Percentiles rank a stretch among this genome's conserved stretches.
These are phyloP conservation scores for Eudiplozoon nipponicum DNA, from an alignment of 2,888 invertebrate species.

Conservation along the genomic window DNA sequence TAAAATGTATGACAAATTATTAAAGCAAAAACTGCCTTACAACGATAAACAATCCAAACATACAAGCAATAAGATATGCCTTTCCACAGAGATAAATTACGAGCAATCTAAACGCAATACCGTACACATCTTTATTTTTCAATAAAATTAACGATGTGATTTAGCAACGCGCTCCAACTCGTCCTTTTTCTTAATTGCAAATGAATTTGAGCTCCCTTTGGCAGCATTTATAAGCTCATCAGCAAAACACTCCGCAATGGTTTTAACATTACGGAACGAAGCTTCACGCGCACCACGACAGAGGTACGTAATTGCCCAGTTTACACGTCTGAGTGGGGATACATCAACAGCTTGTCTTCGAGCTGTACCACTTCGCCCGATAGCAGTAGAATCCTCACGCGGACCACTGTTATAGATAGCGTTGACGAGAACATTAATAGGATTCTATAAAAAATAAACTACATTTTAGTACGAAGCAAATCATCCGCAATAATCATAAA, in stretches of 20 bases:
- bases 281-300: slow-evolving; percentile 96
- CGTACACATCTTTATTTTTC: no score
- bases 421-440: slow-evolving; percentile 50
- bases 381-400: slow-evolving; percentile 94
- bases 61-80: no score
- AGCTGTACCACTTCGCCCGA: slow-evolving; percentile 98
- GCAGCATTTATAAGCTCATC: slow-evolving; percentile 98
- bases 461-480: no score
- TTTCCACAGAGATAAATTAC: no score
- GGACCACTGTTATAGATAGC: slow-evolving; percentile 97
- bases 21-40: no score
- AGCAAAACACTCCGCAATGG: slow-evolving; percentile 92
- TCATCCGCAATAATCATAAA: no score
- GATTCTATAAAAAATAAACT: no score
- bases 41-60: no score
- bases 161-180: slow-evolving; percentile 99
- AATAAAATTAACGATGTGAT: slow-evolving; percentile 82
- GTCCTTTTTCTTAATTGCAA: slow-evolving; percentile 99
- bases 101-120: no score
- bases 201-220: slow-evolving; percentile 79
- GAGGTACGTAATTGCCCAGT: slow-evolving; percentile 92
- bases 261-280: slow-evolving; percentile 96
- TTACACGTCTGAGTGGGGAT: slow-evolving; percentile 78
- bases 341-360: slow-evolving; percentile 95
- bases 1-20: no score